Base-by-base conservation (phyloP, 1,140 invertebrate species). In the Megathymus violae region DNA sequence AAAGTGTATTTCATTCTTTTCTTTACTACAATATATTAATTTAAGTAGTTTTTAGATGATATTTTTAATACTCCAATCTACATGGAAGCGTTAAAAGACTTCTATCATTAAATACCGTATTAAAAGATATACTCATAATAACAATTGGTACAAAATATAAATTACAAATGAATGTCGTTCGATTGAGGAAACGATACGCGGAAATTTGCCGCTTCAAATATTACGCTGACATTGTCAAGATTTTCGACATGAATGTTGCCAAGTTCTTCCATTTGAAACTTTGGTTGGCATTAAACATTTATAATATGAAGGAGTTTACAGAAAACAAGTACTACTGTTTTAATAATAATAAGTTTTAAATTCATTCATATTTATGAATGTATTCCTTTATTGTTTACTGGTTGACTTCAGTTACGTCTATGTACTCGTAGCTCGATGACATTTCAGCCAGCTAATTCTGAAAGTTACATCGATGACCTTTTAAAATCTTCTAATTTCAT, bases 141-240 rank as follows among this genome's bases (percentile, higher is more conserved):
- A 0, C n/a, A 36, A n/a, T 11, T 36, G n/a, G n/a, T 7, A 36
- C 34, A 36, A 36, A 36, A 36, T n/a, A 36, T 36, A 51, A 15
- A 51, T 34, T 36, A 36, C 47, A 50, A 31, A 51, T 16, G 27
- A 51, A 51, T 51, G 34, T 51, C 48, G 14, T 51, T 51, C 15
- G 14, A 36, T 36, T 36, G 34, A 36, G 48, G 6, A 38, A 51
- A 36, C 14, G 48, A 38, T 36, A 51, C 15, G 15, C 31, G 48
- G 48, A 51, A 51, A 51, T 51, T 51, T 36, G 48, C 15, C 15
- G 17, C 48, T 51, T 38, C 17, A 51, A 17, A 36, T 51, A 17
- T 51, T 36, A 7, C n/a, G 31, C 31, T 36, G 14, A 36, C n/a
- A 11, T 22, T 22, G 19, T 36, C 34, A 36, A 36, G 34, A 36